Evolutionary conservation across 2,113 vertebrate genomes (phyloP), one percentile per base, ranked within the genome.

Genomic region (Penelope pileata): DNA sequence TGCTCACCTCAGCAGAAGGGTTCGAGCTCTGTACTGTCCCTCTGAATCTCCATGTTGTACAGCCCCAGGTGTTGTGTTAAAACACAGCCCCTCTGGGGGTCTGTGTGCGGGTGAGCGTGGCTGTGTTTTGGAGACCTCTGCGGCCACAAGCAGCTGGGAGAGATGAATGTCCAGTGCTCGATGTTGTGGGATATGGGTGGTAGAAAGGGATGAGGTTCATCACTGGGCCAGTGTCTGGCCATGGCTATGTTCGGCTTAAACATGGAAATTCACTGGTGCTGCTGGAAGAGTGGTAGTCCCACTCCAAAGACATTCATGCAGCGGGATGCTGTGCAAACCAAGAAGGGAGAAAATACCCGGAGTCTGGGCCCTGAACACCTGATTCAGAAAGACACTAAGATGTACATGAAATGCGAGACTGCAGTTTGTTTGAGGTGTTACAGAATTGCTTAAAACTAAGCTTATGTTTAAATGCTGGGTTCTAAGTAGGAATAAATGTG

Each of bases 171-270:
- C 32, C 26, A 1, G 1, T 6, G 29, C 8, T 4, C 8, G 34
- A 1, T 12, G 0, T 2, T 4, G 0, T 1, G 0, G 53, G 30
- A 1, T 53, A 16, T 3, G 7, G 29, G 0, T 45, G 23, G 38
- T 2, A 7, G 5, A 8, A 23, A n/a, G 30, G 2, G 5, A 18
- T 22, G 40, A 5, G 4, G 4, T 11, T 15, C 2, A 1, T 29
- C 9, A 0, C 7, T 8, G 29, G 43, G 30, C 10, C 29, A 7
- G 4, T 75, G 30, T 5, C 5, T 38, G 50, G 2, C 6, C 0
- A 3, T 10, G 16, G 1, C 1, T 16, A 27, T 12, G 18, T 16
- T 64, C 21, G 3, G 5, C 7, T 2, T 17, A 4, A 34, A 72
- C 54, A 10, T 10, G 7, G 30, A 30, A 30, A 16, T 0, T 4